Base-by-base conservation (phyloP, 2,113 vertebrate species). In the Ctenodactylus gundi region DNA sequence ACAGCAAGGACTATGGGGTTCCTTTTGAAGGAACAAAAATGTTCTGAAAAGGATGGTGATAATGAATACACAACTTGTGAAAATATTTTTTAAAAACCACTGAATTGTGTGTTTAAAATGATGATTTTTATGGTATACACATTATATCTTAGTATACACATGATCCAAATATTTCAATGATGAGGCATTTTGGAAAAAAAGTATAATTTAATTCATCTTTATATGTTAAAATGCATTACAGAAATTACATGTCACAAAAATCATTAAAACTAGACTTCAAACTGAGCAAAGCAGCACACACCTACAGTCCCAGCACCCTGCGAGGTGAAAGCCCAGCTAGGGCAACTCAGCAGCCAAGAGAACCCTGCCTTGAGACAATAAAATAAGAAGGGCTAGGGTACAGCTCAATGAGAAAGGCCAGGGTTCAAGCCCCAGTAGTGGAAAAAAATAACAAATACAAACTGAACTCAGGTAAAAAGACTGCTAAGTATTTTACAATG, bases 1-100 rank as follows among this genome's bases (percentile, higher is more conserved):
- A 60, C 44, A 23, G 1, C 49, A 53, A 17, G 27, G 36, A 17
- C 51, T 27, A 51, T 0, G n/a, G 7, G 1, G 17, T 39, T 34
- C 53, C n/a, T 4, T 60, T 15, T n/a, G 12, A 36, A 39, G n/a
- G n/a, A 46, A 72, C 36, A 13, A 70, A 44, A 53, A 70, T 13
- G 4, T 39, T 34, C 72, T 34, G 5, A 84, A 65, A 4, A 18
- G 29, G 4, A 41, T 1, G 53, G 36, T 49, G 46, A 62, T 29
- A 34, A n/a, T 12, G 11, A 13, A 41, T 4, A 13, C 7, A 34
- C 23, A 31, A 8, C 39, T 39, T 36, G 11, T 34, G 41, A 72
- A 46, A 31, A 39, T n/a, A n/a, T n/a, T n/a, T 3, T 73, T 14
- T 36, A n/a, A 80, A 90, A 80, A 23, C 29, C 72, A 39, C 12